Evolutionary conservation across 92 coral and sea anemone species (phyloP), one percentile per base, ranked within the genome.

Genomic region (Galaxea fascicularis): DNA sequence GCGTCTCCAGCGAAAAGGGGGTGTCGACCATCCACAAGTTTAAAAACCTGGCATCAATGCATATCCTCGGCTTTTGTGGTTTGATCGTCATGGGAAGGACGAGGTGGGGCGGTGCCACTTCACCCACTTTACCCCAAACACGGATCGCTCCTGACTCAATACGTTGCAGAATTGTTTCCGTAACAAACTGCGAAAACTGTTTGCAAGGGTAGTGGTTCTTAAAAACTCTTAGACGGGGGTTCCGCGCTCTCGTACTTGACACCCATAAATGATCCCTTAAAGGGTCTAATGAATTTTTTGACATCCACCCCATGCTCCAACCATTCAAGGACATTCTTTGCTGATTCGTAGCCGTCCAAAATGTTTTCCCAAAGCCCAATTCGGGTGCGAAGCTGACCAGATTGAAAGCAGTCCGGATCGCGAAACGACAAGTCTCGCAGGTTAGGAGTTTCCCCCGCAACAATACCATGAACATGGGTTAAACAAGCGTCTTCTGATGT

Each of bases 191-290:
- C 63, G 54, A 30, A n/a, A 88, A 84, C 20, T 58, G 88, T 74
- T 54, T 45, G 72, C 92, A 84, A 4, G 92, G 84, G 45, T 68
- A n/a, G 76, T 89, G 83, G 73, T 89, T 84, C 22, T 41, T 62
- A 27, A 79, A 85, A 29, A 84, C 53, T 13, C 71, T n/a, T 64
- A 22, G 81, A 10, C 26, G 89, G 90, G 30, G 87, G 87, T 39
- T 64, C 29, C 27, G 45, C 58, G 30, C 82, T 68, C 41, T 69
- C 84, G 51, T 72, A 89, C 58, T 78, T 62, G 4, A 24, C 79
- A 0, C 89, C 90, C 66, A 54, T 66, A 79, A 58, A 88, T 24
- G 85, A 67, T 25, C 80, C 92, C 53, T 66, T 78, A 59, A 77
- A 84, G 25, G 67, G 88, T 31, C 49, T 68, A 26, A 76, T 64